A percentile compares a stretch with the other conserved stretches of the same genome.
Evolutionary conservation across 2,888 invertebrate species (phyloP).

Genomic region (Bedellia somnulentella): DNA sequence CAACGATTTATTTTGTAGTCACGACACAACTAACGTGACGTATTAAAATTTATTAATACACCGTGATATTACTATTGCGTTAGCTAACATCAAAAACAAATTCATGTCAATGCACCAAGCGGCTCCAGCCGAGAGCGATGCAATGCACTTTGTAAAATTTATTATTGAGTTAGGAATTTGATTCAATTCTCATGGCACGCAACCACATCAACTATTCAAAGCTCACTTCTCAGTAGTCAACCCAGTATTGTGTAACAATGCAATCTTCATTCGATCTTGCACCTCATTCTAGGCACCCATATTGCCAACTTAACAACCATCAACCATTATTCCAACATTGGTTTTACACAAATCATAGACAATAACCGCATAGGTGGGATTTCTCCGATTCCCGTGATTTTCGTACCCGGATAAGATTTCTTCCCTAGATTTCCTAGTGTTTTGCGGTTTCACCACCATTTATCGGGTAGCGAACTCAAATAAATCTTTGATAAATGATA

Average conservation of each 20-base stretch:
- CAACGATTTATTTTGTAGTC: too few relatives aligned
- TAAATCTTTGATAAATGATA: too few relatives aligned
- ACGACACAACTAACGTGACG: too few relatives aligned
- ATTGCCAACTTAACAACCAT: conserved; percentile 35
- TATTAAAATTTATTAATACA: too few relatives aligned
- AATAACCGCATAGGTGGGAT: conserved; percentile 37
- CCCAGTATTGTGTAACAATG: conserved; percentile 44
- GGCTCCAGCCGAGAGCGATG: too few relatives aligned
- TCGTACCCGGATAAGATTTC: conserved; percentile 27
- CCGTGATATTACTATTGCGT: too few relatives aligned
- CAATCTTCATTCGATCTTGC: conserved; percentile 46
- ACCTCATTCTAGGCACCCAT: conserved; percentile 41
- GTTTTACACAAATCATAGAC: conserved; percentile 46
- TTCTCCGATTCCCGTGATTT: conserved; percentile 42
- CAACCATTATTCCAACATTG: conserved; percentile 36
- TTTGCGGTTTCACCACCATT: conserved; percentile 47
- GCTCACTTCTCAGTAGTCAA: conserved; percentile 30
- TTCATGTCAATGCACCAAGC: too few relatives aligned
- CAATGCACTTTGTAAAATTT: too few relatives aligned
- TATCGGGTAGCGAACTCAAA: conserved; percentile 43
- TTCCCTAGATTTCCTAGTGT: conserved; percentile 38
- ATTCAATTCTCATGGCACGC: conserved; percentile 45
- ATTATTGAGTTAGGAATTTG: conserved; percentile 37
- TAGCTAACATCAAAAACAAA: too few relatives aligned
- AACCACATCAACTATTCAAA: conserved; percentile 41